Evolutionary conservation across 2,797 vertebrate species (phyloP).

Genomic region (Urophycis tenuis): DNA sequence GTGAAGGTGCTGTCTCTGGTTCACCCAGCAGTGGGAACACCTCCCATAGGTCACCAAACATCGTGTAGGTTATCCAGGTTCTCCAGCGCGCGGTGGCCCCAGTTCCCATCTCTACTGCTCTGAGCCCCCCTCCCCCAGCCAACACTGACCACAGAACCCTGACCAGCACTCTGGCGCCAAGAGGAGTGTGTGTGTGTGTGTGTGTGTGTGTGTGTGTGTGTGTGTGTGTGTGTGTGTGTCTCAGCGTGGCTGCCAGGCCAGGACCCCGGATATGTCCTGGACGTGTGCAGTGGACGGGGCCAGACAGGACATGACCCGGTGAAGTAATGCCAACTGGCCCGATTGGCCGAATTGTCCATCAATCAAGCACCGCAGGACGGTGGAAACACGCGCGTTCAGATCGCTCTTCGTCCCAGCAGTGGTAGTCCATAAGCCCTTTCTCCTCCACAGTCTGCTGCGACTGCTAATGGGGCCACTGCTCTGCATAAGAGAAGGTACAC

Average conservation of each 20-base stretch:
- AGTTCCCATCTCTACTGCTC: no score
- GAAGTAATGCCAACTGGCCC: slow-evolving; percentile 61
- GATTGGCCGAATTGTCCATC: slow-evolving; percentile 65
- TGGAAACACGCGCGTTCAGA: slow-evolving; percentile 49
- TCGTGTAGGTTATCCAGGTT: no score
- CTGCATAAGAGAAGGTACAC: neutral
- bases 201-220: slow-evolving; percentile 40
- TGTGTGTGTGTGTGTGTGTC: neutral
- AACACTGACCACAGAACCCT: no score
- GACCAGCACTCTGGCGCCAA: no score
- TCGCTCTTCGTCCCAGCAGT: neutral
- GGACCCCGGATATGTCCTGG: slow-evolving; percentile 71
- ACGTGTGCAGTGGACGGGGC: slow-evolving; percentile 74
- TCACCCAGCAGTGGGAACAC: no score
- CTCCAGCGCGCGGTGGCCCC: no score
- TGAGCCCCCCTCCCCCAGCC: no score
- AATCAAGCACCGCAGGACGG: slow-evolving; percentile 56
- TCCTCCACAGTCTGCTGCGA: slow-evolving; percentile 24
- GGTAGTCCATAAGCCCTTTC: slow-evolving; percentile 6
- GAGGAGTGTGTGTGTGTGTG: neutral
- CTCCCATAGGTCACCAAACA: no score
- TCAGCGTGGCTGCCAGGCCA: slow-evolving; percentile 38
- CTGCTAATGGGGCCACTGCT: neutral
- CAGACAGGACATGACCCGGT: slow-evolving; percentile 73
- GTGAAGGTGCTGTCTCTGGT: no score